Evolutionary conservation across 92 coral and sea anemone species (phyloP), one percentile per base, ranked within the genome.

Genomic region (Montipora capitata): DNA sequence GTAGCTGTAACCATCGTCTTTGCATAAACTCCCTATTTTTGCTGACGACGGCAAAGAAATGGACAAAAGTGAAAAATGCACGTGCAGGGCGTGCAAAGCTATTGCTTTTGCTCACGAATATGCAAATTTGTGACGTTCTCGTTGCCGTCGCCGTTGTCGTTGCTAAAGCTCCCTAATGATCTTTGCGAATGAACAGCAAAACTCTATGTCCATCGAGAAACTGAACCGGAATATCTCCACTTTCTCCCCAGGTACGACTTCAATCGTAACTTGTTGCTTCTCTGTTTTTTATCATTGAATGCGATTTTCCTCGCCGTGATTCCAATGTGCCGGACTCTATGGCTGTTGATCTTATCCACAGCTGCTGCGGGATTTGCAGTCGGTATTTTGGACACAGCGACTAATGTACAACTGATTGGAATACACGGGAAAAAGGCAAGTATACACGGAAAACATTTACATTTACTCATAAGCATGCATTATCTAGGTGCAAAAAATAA

Each of bases 331-430:
- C 92, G 98, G 12, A 92, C 92, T n/a, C 88, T 96, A 14, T 96
- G 98, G 99, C 72, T 94, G 35, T 86, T 96, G 5, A 93, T 95
- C 44, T 68, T 94, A 41, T 71, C 93, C 40, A 96, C 98, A 42
- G 99, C 98, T 15, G 96, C 98, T 27, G 98, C 99, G 6, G 99
- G 99, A 15, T 93, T 96, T 58, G 95, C 94, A 43, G 98, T 95
- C 4, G 99, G 99, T 14, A 94, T 96, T 35, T 67, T 96, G 82
- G 99, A 96, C 80, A 96, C 98, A n/a, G 96, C 96, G 10, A 94
- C 99, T 20, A 96, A 96, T 49, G 97, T 96, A 10, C 98, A 93
- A 68, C 90, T 96, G 15, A 86, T 96, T 64, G 88, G 89, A 35
- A 78, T 96, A 59, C 99, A 96, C 65, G 99, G 99, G 2, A 93